Conservation (phyloP, 1,140 invertebrate species). For the Trichoplusia ni region DNA sequence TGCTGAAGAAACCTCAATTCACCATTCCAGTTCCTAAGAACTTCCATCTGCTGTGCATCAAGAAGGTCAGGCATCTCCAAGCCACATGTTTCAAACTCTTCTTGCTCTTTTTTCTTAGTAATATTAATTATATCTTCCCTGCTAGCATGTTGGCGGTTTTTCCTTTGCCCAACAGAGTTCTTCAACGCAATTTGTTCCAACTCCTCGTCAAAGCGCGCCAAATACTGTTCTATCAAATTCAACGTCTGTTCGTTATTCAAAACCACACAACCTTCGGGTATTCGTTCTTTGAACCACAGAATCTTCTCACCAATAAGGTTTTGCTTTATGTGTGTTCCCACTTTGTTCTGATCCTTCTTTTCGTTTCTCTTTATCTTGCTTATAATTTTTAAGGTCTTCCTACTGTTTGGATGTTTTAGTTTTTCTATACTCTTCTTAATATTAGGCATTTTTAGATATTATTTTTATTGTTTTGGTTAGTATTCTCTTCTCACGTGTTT, state of each 20-base stretch:
- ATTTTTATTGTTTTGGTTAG: conserved; percentile 25
- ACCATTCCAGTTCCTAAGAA: conserved; percentile 86
- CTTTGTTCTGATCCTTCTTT: conserved; percentile 85
- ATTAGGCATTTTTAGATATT: conserved; percentile 67
- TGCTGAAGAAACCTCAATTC: conserved; percentile 85
- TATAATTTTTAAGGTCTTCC: conserved; percentile 86
- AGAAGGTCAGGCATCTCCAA: conserved; percentile 87
- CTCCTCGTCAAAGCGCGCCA: conserved; percentile 87
- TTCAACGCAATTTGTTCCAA: conserved; percentile 88
- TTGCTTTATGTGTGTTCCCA: conserved; percentile 85
- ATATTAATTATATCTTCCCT: conserved; percentile 88
- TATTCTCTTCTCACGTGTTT: conserved; percentile 4
- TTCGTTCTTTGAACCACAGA: conserved; percentile 85
- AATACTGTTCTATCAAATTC: conserved; percentile 83
- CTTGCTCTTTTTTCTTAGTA: conserved; percentile 85
- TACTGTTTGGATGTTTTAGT: conserved; percentile 89
- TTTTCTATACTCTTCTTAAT: conserved; percentile 78
- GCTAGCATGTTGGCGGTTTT: conserved; percentile 88
- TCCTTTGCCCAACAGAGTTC: conserved; percentile 86
- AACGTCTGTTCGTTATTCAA: conserved; percentile 83
- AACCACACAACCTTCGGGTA: conserved; percentile 80
- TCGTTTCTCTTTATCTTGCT: conserved; percentile 85
- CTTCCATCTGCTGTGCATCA: conserved; percentile 81
- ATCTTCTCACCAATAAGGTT: conserved; percentile 88
- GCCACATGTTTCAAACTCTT: conserved; percentile 88